Conservation (phyloP, 2,113 vertebrate species). For the Mustelus asterias region DNA sequence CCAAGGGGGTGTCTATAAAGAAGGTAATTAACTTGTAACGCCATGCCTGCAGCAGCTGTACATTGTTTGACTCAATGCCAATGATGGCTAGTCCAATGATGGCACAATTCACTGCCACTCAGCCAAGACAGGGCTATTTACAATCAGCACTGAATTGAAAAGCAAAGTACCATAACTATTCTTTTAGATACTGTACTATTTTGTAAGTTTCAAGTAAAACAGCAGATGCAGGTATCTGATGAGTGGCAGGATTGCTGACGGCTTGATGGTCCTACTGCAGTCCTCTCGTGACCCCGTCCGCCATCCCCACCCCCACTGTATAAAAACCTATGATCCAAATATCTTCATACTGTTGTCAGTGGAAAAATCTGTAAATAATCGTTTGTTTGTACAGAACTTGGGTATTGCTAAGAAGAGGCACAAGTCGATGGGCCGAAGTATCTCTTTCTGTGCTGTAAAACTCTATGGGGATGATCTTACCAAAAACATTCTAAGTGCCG, state of each 20-base stretch:
- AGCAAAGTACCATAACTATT: neutral
- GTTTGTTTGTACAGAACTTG: no score
- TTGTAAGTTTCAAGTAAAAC: neutral
- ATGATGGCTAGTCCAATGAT: neutral
- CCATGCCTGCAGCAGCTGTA: neutral
- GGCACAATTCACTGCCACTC: neutral
- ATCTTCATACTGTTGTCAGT: neutral
- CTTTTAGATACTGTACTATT: neutral
- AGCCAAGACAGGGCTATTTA: neutral
- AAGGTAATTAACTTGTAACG: slow-evolving; percentile 3
- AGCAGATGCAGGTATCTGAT: neutral
- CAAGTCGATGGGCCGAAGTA: no score
- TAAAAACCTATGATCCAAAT: neutral
- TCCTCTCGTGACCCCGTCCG: neutral
- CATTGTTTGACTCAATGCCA: slow-evolving; percentile 4
- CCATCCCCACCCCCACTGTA: neutral
- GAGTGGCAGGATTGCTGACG: neutral
- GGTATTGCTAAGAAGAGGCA: no score
- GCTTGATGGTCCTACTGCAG: neutral
- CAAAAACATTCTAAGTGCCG: no score
- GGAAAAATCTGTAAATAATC: neutral
- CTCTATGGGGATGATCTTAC: no score
- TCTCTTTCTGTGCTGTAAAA: no score
- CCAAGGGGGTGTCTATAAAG: neutral
- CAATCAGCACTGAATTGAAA: neutral